Conservation (phyloP, 1,140 invertebrate genomes). For the Steinernema feltiae region DNA sequence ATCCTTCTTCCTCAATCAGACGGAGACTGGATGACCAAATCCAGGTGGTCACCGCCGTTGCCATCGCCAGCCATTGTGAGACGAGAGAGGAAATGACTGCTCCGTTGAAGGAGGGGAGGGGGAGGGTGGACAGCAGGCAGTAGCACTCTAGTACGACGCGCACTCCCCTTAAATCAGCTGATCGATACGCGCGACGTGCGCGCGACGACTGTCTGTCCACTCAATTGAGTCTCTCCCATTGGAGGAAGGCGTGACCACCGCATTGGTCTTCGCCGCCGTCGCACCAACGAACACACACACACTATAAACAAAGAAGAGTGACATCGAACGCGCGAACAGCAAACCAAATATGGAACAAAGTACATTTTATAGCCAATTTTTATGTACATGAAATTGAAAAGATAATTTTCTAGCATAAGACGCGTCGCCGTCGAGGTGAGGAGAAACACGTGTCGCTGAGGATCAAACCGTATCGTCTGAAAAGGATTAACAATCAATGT, state of each 20-base stretch:
- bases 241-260: slow-evolving; percentile 8
- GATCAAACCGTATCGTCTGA: background rate
- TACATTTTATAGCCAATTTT: too few species aligned
- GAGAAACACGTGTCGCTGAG: background rate
- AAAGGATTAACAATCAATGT: background rate
- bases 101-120: background rate
- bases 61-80: background rate
- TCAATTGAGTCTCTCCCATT: background rate
- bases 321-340: too few species aligned
- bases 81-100: too few species aligned
- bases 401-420: too few species aligned
- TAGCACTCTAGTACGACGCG: background rate
- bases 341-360: too few species aligned
- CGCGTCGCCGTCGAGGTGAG: background rate
- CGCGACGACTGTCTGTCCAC: background rate
- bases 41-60: background rate
- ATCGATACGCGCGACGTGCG: slow-evolving; percentile 1
- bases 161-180: slow-evolving; percentile 2
- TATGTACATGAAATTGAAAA: too few species aligned
- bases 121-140: background rate
- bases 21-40: too few species aligned
- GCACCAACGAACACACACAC: too few species aligned
- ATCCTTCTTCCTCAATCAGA: too few species aligned
- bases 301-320: too few species aligned
- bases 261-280: too few species aligned